Conservation (phyloP, 2,113 vertebrate genomes). For the Cairina moschata region DNA sequence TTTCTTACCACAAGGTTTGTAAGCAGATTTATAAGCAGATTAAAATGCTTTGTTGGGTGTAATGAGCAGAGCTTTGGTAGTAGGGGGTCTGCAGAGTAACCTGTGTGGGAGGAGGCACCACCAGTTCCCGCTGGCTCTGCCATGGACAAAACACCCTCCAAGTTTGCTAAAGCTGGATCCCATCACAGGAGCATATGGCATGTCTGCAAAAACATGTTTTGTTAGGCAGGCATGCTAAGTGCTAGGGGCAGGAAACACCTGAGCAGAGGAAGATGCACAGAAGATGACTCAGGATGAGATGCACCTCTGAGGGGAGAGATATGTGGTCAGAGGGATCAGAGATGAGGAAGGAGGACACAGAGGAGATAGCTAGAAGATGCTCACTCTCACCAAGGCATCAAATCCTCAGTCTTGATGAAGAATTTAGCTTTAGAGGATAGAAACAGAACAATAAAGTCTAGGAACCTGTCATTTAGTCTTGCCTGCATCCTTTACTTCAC, state of each 20-base stretch:
- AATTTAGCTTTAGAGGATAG: background rate
- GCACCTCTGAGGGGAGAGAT: background rate
- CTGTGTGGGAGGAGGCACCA: background rate
- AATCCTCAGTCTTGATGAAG: background rate
- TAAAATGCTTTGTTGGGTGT: background rate
- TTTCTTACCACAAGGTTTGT: constrained; percentile 4
- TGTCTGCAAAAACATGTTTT: background rate
- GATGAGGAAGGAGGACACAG: background rate
- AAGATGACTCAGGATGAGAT: background rate
- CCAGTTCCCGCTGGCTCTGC: background rate
- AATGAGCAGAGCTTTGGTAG: background rate
- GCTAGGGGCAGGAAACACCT: background rate
- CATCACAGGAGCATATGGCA: background rate
- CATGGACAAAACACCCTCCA: background rate
- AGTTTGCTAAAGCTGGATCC: background rate
- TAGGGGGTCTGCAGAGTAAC: background rate
- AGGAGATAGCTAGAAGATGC: background rate
- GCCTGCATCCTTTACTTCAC: background rate
- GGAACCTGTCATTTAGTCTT: background rate
- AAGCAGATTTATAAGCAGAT: background rate
- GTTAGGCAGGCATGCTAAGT: background rate
- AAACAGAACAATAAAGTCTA: background rate
- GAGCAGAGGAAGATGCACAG: background rate
- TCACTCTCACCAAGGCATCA: background rate
- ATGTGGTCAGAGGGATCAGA: background rate